phyloP scores from a whole-genome alignment of 2,888 invertebrate species.

The Rapana venosa region DNA sequence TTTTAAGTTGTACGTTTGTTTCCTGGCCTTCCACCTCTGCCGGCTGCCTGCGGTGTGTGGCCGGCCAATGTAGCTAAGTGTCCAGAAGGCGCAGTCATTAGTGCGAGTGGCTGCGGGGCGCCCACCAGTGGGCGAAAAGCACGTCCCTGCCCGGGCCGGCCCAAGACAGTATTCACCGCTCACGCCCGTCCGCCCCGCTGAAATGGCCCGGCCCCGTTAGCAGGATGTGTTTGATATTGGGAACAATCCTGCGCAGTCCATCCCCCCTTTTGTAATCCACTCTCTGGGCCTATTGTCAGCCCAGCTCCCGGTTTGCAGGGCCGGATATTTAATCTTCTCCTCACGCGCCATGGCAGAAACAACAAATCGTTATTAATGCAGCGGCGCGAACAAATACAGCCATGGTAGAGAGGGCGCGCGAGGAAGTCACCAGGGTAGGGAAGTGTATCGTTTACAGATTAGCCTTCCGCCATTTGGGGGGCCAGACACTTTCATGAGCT shows the following conservation, averaged over 20 bases:
- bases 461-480: slow-evolving; percentile 37
- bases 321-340: slow-evolving; percentile 49
- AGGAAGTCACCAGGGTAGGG: slow-evolving; percentile 25
- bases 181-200: slow-evolving; percentile 35
- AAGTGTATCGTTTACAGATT: slow-evolving; percentile 52
- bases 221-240: slow-evolving; percentile 45
- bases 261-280: slow-evolving; percentile 45
- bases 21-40: slow-evolving; percentile 3
- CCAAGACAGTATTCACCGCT: slow-evolving; percentile 38
- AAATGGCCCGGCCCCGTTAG: slow-evolving; percentile 38
- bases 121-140: neutral
- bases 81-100: slow-evolving; percentile 44
- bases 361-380: slow-evolving; percentile 51
- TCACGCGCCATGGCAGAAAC: slow-evolving; percentile 40
- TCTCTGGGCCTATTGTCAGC: slow-evolving; percentile 39
- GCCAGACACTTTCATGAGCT: neutral
- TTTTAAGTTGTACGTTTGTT: slow-evolving; percentile 8
- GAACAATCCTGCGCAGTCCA: slow-evolving; percentile 40
- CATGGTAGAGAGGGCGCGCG: neutral
- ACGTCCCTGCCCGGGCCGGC: slow-evolving; percentile 21
- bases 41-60: neutral
- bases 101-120: slow-evolving; percentile 27
- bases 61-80: slow-evolving; percentile 32
- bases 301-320: slow-evolving; percentile 41
- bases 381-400: slow-evolving; percentile 49